A percentile compares a stretch with the other conserved stretches of the same genome.
These are phyloP conservation scores for Aphidius colemani DNA, from an alignment of 2,888 invertebrate species.

Conservation along the genomic window DNA sequence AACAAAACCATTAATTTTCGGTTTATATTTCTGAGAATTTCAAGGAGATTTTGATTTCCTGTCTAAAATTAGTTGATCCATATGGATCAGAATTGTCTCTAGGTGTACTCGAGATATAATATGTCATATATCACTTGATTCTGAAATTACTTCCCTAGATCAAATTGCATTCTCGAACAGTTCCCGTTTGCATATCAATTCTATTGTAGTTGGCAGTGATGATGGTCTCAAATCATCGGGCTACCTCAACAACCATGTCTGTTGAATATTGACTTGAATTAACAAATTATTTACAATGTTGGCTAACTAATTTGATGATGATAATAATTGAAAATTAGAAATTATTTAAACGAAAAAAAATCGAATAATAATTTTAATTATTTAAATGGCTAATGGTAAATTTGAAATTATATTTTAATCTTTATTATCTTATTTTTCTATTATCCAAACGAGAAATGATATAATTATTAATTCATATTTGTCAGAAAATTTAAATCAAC, in stretches of 20 bases:
- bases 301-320: too few species aligned
- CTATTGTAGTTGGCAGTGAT: constrained; percentile 22
- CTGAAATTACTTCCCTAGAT: constrained; percentile 12
- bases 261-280: background rate
- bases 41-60: constrained; percentile 9
- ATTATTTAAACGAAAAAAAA: background rate
- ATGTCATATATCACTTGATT: constrained; percentile 27
- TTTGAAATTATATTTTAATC: too few species aligned
- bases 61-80: constrained; percentile 52
- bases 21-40: background rate
- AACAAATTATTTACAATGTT: too few species aligned
- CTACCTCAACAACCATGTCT: constrained; percentile 3
- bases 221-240: constrained; percentile 23
- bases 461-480: too few species aligned
- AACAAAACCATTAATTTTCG: too few species aligned
- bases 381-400: too few species aligned
- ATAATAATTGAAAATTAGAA: background rate
- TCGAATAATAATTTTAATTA: too few species aligned
- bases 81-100: constrained; percentile 49
- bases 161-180: constrained; percentile 10
- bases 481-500: too few species aligned
- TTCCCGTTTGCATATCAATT: constrained; percentile 28
- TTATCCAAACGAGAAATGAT: too few species aligned
- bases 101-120: constrained; percentile 32
- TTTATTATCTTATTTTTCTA: too few species aligned